Base-by-base conservation (phyloP, 2,113 vertebrate species). In the Archilochus colubris region DNA sequence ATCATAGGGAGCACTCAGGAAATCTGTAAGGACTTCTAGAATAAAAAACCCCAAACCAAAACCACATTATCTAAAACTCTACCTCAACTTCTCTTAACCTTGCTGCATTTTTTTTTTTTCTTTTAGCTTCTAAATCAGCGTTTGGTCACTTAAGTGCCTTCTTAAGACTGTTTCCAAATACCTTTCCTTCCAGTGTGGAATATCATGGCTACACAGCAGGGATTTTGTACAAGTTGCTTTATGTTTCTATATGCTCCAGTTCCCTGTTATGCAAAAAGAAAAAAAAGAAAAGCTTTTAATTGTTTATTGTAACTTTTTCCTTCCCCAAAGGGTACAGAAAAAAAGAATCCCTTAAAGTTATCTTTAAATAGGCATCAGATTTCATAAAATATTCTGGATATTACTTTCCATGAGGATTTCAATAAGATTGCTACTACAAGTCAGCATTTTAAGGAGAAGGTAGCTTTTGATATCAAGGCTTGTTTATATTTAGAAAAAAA, bases 401-500 rank as follows among this genome's bases (percentile, higher is more conserved):
- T 81, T 44, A 27, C 11, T 22, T 83, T 94, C 43, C 55, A 43
- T 31, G 28, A 77, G 53, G 59, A 77, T 91, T 93, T 94, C 72
- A 91, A 53, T 69, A 70, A 9, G 48, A 63, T 70, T 88, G 24
- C 59, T 91, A 14, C 1, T 20, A 51, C 55, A 90, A 90, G 72
- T 95, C 92, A 93, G 82, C 76, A 95, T 88, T 95, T 96, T 91
- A 58, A 95, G 90, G 74, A 79, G 74, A 66, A 86, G 28, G 77
- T 68, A 61, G 44, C 69, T 90, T 96, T 91, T 93, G 83, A 91
- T 84, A 93, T 72, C 53, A 61, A 89, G 61, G 38, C 48, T 91
- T 90, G 86, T 88, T 95, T 92, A 61, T 93, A 93, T 94, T 93
- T 75, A 73, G 7, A 33, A 33, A 33, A 33, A 91, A 33, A 33